These are phyloP conservation scores for Sialia sialis DNA, from an alignment of 2,113 vertebrate species.

Conservation along the genomic window DNA sequence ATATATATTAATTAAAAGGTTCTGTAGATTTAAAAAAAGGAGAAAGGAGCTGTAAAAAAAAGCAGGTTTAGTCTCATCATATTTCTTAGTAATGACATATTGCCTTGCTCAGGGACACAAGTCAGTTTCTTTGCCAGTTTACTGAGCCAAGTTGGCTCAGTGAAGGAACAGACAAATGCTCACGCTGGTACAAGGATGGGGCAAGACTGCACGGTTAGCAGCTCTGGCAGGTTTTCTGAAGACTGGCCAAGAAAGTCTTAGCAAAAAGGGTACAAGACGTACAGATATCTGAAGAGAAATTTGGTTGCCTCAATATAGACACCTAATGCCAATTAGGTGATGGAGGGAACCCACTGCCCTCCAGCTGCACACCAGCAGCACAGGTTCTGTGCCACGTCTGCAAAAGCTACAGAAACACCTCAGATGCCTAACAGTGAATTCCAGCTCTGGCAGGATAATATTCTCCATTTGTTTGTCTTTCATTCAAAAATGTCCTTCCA, in stretches of 20 bases:
- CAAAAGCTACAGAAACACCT: background rate
- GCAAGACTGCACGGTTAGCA: background rate
- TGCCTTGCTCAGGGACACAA: background rate
- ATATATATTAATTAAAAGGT: background rate
- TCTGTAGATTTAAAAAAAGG: background rate
- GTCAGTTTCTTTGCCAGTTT: background rate
- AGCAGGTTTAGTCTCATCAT: background rate
- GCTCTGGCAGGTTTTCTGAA: background rate
- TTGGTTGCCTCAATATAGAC: background rate
- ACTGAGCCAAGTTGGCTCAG: background rate
- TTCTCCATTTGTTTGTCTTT: background rate
- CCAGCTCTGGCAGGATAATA: background rate
- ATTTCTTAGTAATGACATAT: background rate
- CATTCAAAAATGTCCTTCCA: background rate
- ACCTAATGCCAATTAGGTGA: background rate
- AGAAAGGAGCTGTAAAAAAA: background rate
- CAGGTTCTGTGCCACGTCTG: background rate
- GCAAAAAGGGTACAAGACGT: background rate
- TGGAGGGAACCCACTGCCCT: background rate
- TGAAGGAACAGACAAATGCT: background rate
- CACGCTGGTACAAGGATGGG: background rate
- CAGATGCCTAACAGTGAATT: background rate
- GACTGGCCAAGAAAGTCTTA: background rate
- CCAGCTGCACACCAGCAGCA: background rate
- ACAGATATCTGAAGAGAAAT: background rate